Base-by-base conservation (phyloP, 2,113 vertebrate species). In the Herpetotheres cachinnans region DNA sequence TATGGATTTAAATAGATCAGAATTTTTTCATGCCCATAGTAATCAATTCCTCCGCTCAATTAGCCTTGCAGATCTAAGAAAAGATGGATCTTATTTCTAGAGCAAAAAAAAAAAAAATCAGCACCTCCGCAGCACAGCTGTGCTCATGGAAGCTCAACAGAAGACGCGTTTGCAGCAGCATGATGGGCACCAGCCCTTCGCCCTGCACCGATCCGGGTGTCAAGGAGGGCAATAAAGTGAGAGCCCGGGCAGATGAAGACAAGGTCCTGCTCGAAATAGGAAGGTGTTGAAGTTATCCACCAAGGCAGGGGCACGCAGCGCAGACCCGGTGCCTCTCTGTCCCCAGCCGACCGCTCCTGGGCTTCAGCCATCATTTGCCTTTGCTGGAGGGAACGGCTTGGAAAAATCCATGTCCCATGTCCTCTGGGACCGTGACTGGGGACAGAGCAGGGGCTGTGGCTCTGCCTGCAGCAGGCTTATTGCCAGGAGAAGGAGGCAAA, bases 11-110 rank as follows among this genome's bases (percentile, higher is more conserved):
- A 62, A 83, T 63, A 83, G 63, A 49, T 38, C 29, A 78, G 76
- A 54, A 50, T 74, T 54, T 61, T 93, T 58, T 80, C 86, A 40
- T 59, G 71, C 59, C 67, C 63, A 2, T 19, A 38, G 38, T 90
- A 94, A 96, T 97, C 90, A 59, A 95, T 89, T 95, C 79, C 72
- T 67, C 67, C 1, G 2, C 76, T 92, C 94, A 93, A 71, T 90
- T 93, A 93, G 86, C 71, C 50, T 83, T 90, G 72, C 42, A 63
- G 55, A 55, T 92, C 81, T 91, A 70, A 84, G 76, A 73, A 69
- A 89, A 90, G 44, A 67, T 8, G 5, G 46, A 16, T 50, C 29
- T 81, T 56, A 36, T 73, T 88, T 26, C 50, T 49, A 34, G 13
- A 84, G 44, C 0, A 22, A 55, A 56, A 16, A 36, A 62, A 38